These are phyloP conservation scores for Panthera tigris DNA, from an alignment of 2,113 vertebrate genomes.

Conservation along the genomic window DNA sequence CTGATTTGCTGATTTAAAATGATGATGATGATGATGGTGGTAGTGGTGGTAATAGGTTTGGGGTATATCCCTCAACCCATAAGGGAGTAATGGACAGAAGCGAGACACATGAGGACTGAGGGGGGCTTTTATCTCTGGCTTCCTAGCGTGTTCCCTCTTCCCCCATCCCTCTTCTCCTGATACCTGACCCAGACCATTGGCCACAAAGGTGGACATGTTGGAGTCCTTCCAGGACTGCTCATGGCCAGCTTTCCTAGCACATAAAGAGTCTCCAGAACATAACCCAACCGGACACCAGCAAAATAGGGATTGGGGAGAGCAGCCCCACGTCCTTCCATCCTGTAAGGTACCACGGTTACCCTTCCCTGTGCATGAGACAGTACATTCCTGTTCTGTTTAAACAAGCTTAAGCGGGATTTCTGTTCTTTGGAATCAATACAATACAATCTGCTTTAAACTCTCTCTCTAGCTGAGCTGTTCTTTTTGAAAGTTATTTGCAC, in stretches of 20 bases:
- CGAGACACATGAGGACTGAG: not conserved
- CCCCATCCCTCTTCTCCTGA: not conserved
- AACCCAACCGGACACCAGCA: not conserved
- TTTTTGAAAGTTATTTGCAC: constrained; percentile 53
- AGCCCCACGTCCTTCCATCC: not conserved
- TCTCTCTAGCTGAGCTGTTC: constrained; percentile 17
- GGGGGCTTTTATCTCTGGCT: not conserved
- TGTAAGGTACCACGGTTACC: not conserved
- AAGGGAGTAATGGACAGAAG: not conserved
- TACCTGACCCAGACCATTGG: not conserved
- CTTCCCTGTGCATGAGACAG: not conserved
- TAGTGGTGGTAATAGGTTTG: not conserved
- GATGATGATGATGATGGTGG: no score
- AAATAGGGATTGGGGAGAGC: not conserved
- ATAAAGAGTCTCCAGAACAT: not conserved
- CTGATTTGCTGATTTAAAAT: not conserved
- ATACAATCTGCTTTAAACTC: not conserved
- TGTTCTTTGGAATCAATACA: not conserved
- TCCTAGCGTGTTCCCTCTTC: not conserved
- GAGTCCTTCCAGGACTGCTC: not conserved
- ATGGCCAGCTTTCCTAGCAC: not conserved
- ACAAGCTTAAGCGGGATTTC: not conserved
- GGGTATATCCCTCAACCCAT: not conserved
- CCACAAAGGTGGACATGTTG: not conserved
- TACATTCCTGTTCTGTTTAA: constrained; percentile 28